Evolutionary conservation across 2,797 vertebrate species (phyloP), one percentile per base, ranked within the genome.

Genomic region (Acanthurus tractus): DNA sequence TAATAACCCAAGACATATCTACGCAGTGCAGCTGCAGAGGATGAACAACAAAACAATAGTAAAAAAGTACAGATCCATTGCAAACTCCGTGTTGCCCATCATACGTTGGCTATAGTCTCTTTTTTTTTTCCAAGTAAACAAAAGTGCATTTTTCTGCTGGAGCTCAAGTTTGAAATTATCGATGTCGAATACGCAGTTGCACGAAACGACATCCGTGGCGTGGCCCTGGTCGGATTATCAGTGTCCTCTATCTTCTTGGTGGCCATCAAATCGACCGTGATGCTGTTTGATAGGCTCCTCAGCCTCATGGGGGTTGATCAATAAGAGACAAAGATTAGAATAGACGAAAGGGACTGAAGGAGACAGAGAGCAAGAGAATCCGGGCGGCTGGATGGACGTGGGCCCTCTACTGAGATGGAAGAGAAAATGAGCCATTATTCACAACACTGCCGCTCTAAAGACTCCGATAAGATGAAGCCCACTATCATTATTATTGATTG

Each of bases 401-500:
- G 78, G 78, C 77, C 84, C 85, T 91, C 86, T 88, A 81, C 84
- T 82, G 87, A 91, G 89, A 88, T 84, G 76, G 81, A 90, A 78
- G 87, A 88, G 86, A 92, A 92, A 93, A 91, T 83, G 81, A 89
- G 86, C 63, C 81, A 87, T 94, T 92, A 93, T 91, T 93, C 88
- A 91, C 93, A 91, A 90, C 87, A 91, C 79, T 86, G 86, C 83
- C 74, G 87, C 89, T 87, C 90, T 92, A 88, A 89, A 90, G 90
- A 85, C 83, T 82, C 70, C 38, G 64, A 87, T 87, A 83, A 86
- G 86, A 92, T 86, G 88, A 89, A 86, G 85, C 85, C 82, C 78
- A 83, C 92, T 92, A 94, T 93, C 87, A 88, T 92, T 87, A 78
- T 82, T 91, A 94, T 94, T 89, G 93, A 95, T 91, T 78, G 63